phyloP scores from a whole-genome alignment of 2,888 invertebrate genomes.

The Tenthredo mesomela region DNA sequence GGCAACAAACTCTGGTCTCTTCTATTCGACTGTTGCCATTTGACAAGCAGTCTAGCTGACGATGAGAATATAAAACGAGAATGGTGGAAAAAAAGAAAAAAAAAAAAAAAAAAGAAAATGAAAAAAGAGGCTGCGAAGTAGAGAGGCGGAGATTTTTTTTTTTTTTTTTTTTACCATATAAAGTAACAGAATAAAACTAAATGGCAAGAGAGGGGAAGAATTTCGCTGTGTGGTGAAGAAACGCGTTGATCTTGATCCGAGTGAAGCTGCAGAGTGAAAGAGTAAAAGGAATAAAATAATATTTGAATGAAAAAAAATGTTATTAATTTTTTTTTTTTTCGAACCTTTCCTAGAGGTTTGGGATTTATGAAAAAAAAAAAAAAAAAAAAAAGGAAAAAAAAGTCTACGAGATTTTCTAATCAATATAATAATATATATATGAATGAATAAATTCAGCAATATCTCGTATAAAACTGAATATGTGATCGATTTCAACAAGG shows the following conservation, averaged over 20 bases:
- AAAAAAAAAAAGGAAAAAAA: background rate
- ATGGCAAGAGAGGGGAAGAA: background rate
- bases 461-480: background rate
- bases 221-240: background rate
- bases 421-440: background rate
- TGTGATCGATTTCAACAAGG: no score
- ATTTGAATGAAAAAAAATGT: background rate
- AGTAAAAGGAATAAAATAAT: background rate
- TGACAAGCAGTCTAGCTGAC: constrained; percentile 30
- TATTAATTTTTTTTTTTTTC: no score
- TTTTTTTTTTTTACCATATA: background rate
- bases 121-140: background rate
- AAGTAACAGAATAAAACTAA: constrained; percentile 28
- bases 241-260: background rate
- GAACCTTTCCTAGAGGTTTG: no score
- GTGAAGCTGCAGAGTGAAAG: background rate
- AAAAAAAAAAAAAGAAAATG: no score
- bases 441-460: no score
- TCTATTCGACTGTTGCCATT: constrained; percentile 2
- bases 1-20: background rate
- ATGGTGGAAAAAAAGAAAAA: background rate
- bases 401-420: background rate
- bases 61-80: constrained; percentile 23
- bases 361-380: background rate
- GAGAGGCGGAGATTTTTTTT: background rate